phyloP scores from a whole-genome alignment of 1,140 invertebrate species.

The Drosophila tristis region DNA sequence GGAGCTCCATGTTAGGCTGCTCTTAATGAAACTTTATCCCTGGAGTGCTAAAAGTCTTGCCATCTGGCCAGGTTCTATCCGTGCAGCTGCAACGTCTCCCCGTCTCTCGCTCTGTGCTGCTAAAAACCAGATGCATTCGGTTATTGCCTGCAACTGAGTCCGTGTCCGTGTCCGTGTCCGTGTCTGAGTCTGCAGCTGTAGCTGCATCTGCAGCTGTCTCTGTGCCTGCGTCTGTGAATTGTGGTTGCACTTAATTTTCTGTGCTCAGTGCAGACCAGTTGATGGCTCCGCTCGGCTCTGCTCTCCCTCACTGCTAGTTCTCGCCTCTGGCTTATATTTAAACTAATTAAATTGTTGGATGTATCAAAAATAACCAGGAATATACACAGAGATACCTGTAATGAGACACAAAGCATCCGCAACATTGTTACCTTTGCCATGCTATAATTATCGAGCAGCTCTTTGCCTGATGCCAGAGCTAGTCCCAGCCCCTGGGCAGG shows the following conservation, averaged over 20 bases:
- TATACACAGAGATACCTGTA: too few species aligned
- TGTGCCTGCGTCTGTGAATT: slow-evolving; percentile 22
- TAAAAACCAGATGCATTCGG: slow-evolving; percentile 3
- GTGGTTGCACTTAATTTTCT: slow-evolving; percentile 57
- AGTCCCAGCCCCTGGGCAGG: neutral
- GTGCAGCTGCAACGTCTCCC: slow-evolving; percentile 26
- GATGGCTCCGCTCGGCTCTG: neutral
- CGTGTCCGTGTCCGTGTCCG: slow-evolving; percentile 10
- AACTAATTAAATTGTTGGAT: too few species aligned
- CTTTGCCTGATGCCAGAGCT: too few species aligned
- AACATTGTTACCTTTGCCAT: neutral
- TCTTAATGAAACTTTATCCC: slow-evolving; percentile 82
- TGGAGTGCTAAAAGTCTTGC: slow-evolving; percentile 76
- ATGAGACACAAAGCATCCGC: too few species aligned
- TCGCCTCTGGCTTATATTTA: neutral
- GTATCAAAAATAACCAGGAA: too few species aligned
- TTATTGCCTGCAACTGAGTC: slow-evolving; percentile 20
- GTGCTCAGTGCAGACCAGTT: slow-evolving; percentile 19
- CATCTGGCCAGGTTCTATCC: slow-evolving; percentile 53
- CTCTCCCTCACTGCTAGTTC: neutral
- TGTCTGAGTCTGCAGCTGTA: neutral
- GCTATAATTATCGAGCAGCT: slow-evolving; percentile 5
- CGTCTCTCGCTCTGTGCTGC: slow-evolving; percentile 2
- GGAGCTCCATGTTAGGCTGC: slow-evolving; percentile 53
- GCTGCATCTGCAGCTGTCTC: slow-evolving; percentile 7